Percentiles rank a stretch among this genome's conserved stretches.
Evolutionary conservation across 2,797 vertebrate genomes (phyloP).

Genomic region (Zenarchopterus dispar): DNA sequence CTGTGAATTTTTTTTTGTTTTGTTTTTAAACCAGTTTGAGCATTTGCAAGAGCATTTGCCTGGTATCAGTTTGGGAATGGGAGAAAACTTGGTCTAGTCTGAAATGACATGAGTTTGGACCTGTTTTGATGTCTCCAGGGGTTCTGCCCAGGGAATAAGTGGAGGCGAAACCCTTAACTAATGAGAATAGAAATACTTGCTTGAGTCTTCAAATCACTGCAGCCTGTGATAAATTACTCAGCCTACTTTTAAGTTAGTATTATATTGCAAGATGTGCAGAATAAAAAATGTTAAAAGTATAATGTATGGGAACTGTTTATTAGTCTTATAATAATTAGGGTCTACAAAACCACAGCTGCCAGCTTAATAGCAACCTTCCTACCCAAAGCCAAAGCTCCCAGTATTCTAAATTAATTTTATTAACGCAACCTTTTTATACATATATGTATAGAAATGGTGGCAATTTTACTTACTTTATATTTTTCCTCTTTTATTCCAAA

Average conservation of each 20-base stretch:
- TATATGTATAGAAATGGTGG: no score
- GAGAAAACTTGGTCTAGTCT: conserved; percentile 34
- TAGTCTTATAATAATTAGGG: conserved; percentile 57
- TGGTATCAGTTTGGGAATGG: conserved; percentile 33
- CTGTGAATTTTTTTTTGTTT: conserved; percentile 21
- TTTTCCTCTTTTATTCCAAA: background rate
- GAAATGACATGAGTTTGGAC: conserved; percentile 39
- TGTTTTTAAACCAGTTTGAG: conserved; percentile 44
- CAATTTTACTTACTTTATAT: no score
- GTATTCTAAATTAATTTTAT: no score
- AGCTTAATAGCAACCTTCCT: no score
- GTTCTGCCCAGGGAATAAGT: conserved; percentile 43
- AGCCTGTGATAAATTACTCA: conserved; percentile 21
- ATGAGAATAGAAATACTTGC: conserved; percentile 31
- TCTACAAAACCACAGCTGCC: no score
- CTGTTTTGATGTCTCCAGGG: conserved; percentile 52
- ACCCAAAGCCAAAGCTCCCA: no score
- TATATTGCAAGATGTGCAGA: no score
- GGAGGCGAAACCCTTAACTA: conserved; percentile 46
- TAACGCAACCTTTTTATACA: no score
- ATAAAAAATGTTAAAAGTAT: conserved; percentile 53
- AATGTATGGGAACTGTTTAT: conserved; percentile 66
- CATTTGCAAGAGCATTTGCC: conserved; percentile 34
- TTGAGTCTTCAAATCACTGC: conserved; percentile 21
- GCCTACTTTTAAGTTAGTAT: background rate